A percentile compares a stretch with the other conserved stretches of the same genome.
phyloP scores from a whole-genome alignment of 1,140 invertebrate species.

The Drosophila lacteicornis region DNA sequence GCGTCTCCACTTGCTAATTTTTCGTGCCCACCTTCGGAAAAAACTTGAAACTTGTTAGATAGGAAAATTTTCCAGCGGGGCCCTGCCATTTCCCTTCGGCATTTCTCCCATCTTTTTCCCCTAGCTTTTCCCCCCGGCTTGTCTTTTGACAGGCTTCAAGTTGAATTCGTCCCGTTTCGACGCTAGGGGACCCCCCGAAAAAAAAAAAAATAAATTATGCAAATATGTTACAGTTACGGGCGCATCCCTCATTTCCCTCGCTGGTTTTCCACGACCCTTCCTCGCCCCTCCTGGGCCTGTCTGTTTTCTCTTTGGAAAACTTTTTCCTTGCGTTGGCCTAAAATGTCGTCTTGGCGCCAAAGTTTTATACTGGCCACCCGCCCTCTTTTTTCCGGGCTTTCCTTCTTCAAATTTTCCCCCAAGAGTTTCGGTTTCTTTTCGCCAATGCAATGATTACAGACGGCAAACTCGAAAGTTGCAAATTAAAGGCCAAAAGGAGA shows the following conservation, averaged over 20 bases:
- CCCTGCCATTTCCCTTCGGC: conserved; percentile 22
- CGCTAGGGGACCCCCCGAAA: conserved; percentile 11
- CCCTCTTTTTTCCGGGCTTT: neutral
- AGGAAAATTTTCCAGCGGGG: conserved; percentile 35
- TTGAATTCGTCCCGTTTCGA: conserved; percentile 51
- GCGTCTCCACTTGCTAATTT: conserved; percentile 51
- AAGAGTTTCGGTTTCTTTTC: conserved; percentile 38
- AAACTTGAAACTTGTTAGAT: conserved; percentile 62
- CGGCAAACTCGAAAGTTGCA: conserved; percentile 62
- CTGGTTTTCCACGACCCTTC: conserved; percentile 9
- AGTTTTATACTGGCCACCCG: conserved; percentile 41
- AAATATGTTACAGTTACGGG: conserved; percentile 66
- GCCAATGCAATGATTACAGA: conserved; percentile 64
- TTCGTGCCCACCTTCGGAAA: conserved; percentile 44
- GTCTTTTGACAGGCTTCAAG: conserved; percentile 60
- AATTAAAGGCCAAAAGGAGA: conserved; percentile 58
- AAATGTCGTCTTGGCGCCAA: conserved; percentile 72
- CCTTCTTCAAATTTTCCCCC: conserved; percentile 3
- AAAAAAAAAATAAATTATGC: conserved; percentile 52
- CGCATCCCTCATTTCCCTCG: conserved; percentile 24
- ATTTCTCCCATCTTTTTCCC: conserved; percentile 4
- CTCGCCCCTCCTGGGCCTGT: conserved; percentile 5
- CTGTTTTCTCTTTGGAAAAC: conserved; percentile 45
- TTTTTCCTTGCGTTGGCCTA: conserved; percentile 49
- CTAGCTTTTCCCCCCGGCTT: neutral